Base-by-base conservation (phyloP, 1,140 invertebrate genomes). In the Drosophila dunni region DNA sequence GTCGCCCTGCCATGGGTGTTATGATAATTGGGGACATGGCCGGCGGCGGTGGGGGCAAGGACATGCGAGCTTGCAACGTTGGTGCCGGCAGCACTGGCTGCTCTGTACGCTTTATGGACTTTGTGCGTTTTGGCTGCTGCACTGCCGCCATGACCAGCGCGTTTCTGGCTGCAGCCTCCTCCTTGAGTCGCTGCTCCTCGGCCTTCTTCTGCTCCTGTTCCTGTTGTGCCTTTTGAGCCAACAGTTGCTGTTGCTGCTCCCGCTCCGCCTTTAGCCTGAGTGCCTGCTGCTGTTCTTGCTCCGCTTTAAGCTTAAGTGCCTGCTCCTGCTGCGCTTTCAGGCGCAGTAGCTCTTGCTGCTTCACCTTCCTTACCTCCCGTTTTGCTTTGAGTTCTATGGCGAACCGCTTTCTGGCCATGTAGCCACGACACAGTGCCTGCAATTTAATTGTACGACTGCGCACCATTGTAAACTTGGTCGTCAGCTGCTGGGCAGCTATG, bases 351-450 rank as follows among this genome's bases (percentile, higher is more conserved):
- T 64, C 40, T 11, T 78, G 70, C 29, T 82, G 57, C 6, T 78
- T 29, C 5, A 29, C 61, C 38, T 74, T 78, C 9, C 71, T 64
- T 42, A 78, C 69, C 7, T 60, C 9, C 3, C 69, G 44, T 9
- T 44, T 46, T 36, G 62, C 40, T 1, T 60, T 51, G 33, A 86
- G 40, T 40, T 75, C 75, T 0, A 17, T 3, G n/a, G 44, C 42
- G 38, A 81, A 92, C 56, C 92, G 76, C 34, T 91, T 92, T 56
- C 97, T 94, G 0, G 95, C 93, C 48, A 98, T 90, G 81, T 95
- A 96, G 1, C 97, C 97, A 63, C 95, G 95, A 84, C 95, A 95
- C 20, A 93, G 83, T 7, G 96, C 95, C 95, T 98, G 95, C 9
- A 96, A 91, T 73, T 93, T 92, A 10, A 93, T 95, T 60, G 98